These are phyloP conservation scores for Onychomys arenicola DNA, from an alignment of 2,797 vertebrate genomes.

Conservation along the genomic window DNA sequence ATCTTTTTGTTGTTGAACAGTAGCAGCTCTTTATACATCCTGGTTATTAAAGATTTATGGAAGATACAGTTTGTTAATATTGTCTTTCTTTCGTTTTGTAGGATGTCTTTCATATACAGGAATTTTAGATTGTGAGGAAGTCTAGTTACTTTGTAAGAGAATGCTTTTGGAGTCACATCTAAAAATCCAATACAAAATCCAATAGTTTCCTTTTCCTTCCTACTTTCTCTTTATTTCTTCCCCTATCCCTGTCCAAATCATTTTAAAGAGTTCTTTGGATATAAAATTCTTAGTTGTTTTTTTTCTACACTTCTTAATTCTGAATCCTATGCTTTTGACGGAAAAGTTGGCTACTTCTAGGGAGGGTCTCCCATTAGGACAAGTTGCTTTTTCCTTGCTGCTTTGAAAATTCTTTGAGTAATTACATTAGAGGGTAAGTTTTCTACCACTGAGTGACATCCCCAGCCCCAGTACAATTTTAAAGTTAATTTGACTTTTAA, in stretches of 20 bases:
- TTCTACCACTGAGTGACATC: background rate
- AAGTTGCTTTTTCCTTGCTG: background rate
- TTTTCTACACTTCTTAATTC: background rate
- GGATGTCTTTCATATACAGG: background rate
- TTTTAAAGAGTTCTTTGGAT: background rate
- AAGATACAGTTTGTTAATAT: background rate
- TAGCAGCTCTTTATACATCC: background rate
- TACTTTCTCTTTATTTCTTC: background rate
- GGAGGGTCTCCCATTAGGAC: background rate
- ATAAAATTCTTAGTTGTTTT: background rate
- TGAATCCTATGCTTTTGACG: background rate
- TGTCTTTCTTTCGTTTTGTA: background rate
- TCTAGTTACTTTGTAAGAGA: background rate
- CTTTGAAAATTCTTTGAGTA: background rate
- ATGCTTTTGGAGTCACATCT: background rate
- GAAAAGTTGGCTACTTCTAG: background rate
- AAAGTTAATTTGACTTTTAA: conserved; percentile 63
- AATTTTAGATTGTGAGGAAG: background rate
- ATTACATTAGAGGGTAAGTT: background rate
- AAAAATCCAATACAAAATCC: background rate
- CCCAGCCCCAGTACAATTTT: background rate
- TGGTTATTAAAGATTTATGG: background rate
- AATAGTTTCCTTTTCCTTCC: background rate
- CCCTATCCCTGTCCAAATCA: background rate
- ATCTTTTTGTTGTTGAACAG: background rate